Evolutionary conservation across 2,113 vertebrate genomes (phyloP), one percentile per base, ranked within the genome.

Genomic region (Rissa tridactyla): DNA sequence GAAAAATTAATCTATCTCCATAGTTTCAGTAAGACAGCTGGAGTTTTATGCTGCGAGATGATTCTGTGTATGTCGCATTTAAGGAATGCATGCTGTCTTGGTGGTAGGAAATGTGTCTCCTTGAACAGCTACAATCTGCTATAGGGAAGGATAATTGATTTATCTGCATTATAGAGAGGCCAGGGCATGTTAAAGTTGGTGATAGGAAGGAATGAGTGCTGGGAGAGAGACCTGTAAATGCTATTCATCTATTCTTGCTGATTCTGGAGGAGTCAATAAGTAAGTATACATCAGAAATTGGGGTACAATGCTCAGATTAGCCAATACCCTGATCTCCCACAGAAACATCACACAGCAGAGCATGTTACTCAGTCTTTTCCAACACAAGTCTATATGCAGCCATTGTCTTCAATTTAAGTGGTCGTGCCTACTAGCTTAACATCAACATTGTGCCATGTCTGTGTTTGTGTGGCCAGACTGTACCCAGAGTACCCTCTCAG

Each of bases 1-100:
- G 44, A 96, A 96, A 97, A 55, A 65, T 81, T 92, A 97, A 97
- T 95, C 68, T 70, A 94, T 69, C 85, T 79, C 72, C 75, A 70
- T 44, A 87, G 47, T 80, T 94, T 94, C 87, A 73, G 34, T 82
- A 94, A 94, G 47, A 87, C 44, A 82, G 16, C 47, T 86, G 82
- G 87, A 82, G 90, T 91, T 96, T 92, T 94, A 86, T 78, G 54
- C 61, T 89, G 54, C 27, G 77, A 85, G 55, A 95, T 90, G 91
- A 95, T 79, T 62, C 57, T 91, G 78, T 80, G 18, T 89, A 60
- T 94, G 23, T 51, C 69, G 29, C 22, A 42, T 69, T n/a, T 72
- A 55, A 77, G n/a, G n/a, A 72, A 55, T 54, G 52, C 29, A 57
- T n/a, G 36, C 44, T 62, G 51, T 49, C 60, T 91, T 87, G 65